Conservation (phyloP, 2,797 vertebrate species). For the Lateolabrax maculatus region DNA sequence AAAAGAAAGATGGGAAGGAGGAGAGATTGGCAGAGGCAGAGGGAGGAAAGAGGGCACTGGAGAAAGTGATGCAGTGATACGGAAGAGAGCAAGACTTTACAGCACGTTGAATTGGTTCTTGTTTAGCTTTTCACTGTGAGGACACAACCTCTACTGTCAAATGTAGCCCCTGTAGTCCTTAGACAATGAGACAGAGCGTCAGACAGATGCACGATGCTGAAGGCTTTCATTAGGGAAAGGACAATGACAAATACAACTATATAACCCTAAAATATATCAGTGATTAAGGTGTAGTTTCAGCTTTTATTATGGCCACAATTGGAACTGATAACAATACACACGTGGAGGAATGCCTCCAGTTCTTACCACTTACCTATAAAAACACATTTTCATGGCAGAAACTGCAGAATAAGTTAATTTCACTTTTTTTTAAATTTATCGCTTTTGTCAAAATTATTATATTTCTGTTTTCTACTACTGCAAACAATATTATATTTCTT, state of each 20-base stretch:
- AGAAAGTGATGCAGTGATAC: constrained; percentile 33
- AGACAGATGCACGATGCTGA: constrained; percentile 52
- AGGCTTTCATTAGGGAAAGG: constrained; percentile 53
- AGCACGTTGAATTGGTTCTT: constrained; percentile 1
- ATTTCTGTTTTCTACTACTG: neutral
- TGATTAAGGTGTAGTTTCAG: neutral
- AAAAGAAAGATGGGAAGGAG: constrained; percentile 52
- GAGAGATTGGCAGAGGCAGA: constrained; percentile 37
- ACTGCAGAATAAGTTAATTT: neutral
- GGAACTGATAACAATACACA: neutral
- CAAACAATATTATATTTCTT: neutral
- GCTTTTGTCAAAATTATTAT: neutral
- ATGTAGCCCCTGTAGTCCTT: constrained; percentile 28
- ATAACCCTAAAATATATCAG: constrained; percentile 17
- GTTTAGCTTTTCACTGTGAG: constrained; percentile 38
- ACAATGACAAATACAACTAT: constrained; percentile 35
- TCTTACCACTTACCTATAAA: neutral
- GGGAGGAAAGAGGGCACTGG: neutral
- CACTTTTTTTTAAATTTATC: neutral
- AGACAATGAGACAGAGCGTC: constrained; percentile 60
- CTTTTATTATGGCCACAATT: neutral
- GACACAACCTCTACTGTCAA: constrained; percentile 71
- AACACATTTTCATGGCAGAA: neutral
- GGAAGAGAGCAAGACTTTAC: constrained; percentile 17
- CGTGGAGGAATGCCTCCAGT: neutral